Evolutionary conservation across 2,797 vertebrate species (phyloP), one percentile per base, ranked within the genome.

Genomic region (Astyanax mexicanus): DNA sequence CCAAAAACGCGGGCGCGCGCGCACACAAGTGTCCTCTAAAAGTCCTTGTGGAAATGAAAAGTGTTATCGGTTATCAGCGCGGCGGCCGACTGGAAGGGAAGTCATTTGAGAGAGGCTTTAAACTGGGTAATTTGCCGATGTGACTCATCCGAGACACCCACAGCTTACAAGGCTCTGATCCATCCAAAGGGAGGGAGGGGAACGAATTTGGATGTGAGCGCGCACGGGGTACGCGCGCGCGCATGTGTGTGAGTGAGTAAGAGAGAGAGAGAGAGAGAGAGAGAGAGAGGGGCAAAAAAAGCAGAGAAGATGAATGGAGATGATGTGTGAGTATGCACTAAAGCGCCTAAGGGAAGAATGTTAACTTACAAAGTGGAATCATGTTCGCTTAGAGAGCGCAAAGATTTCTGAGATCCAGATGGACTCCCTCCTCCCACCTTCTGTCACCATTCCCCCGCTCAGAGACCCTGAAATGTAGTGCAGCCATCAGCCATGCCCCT

Each of bases 111-210:
- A 88, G 88, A 84, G 69, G 88, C 92, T 87, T 90, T 88, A 92
- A 94, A 94, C 89, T 88, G 90, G 86, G 90, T 89, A 90, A 94
- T 94, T 92, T 93, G 91, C 86, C 80, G 77, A 90, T 89, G 91
- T 94, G 93, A 94, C 88, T 94, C 93, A 94, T 93, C 89, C 79
- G 83, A 87, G 82, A 92, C 92, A 92, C 92, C 92, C 91, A 91
- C 90, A 89, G 91, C 80, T 69, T 80, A 89, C 88, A 89, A 91
- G 88, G 88, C 89, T 91, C 89, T 89, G 88, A 90, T 93, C 89
- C 88, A 89, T 83, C 74, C 35, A 81, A 80, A 74, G 72, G 84
- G 85, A 89, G 88, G 86, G 88, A 89, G 88, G 77, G 75, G 68
- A 84, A 82, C 88, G 67, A 80, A 79, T 79, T 82, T 55, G 66